Evolutionary conservation across 2,888 invertebrate species (phyloP).

Genomic region (Thysanoteuthis rhombus): DNA sequence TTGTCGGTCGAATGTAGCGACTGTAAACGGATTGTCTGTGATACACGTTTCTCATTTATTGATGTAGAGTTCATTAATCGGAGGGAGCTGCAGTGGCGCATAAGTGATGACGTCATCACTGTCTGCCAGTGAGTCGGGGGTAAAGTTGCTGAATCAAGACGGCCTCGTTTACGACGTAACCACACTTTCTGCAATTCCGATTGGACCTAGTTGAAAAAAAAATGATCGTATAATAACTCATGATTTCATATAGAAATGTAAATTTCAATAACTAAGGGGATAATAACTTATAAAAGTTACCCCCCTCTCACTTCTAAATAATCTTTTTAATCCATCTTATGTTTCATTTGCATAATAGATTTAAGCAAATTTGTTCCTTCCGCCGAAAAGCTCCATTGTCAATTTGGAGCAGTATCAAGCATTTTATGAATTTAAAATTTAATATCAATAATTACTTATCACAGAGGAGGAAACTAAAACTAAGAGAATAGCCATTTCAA

Average conservation of each 20-base stretch:
- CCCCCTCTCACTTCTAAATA: too few relatives aligned
- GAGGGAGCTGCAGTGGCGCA: slow-evolving; percentile 14
- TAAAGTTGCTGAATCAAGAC: background rate
- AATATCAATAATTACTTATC: too few relatives aligned
- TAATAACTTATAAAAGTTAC: background rate
- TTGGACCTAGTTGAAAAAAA: background rate
- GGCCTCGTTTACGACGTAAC: slow-evolving; percentile 1
- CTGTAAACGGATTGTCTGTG: background rate
- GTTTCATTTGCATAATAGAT: too few relatives aligned
- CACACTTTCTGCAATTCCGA: slow-evolving; percentile 18
- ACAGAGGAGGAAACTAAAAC: too few relatives aligned
- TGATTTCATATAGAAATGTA: background rate
- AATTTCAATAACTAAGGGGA: background rate
- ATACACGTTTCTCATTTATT: background rate
- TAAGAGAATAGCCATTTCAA: too few relatives aligned
- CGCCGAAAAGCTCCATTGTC: too few relatives aligned
- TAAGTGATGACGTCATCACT: background rate
- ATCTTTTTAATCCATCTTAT: too few relatives aligned
- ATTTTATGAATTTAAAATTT: too few relatives aligned
- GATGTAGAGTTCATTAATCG: background rate
- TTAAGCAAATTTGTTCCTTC: too few relatives aligned
- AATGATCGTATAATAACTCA: too few relatives aligned
- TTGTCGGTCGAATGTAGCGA: background rate
- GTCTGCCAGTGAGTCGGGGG: slow-evolving; percentile 1
- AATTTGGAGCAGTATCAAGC: too few relatives aligned